Conservation (phyloP, 2,113 vertebrate genomes). For the Kryptolebias marmoratus region DNA sequence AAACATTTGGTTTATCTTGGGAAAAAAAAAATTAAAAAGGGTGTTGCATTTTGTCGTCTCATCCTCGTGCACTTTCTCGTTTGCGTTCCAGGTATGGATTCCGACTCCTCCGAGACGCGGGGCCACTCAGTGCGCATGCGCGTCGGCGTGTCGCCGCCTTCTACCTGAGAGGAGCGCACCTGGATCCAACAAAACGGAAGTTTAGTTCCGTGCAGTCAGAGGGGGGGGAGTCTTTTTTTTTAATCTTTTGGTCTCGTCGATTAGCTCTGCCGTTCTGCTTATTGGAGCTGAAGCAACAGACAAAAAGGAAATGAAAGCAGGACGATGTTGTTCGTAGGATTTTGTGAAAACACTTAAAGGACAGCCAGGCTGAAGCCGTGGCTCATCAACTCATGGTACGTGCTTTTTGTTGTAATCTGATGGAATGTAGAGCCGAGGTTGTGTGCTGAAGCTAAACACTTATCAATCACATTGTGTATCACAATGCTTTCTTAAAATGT, state of each 20-base stretch:
- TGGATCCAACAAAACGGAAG: conserved; percentile 86
- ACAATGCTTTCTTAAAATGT: background rate
- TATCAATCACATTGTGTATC: background rate
- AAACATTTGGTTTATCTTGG: too few species aligned
- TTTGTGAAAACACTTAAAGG: background rate
- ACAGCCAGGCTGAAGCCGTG: conserved; percentile 2
- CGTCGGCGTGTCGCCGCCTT: conserved; percentile 54
- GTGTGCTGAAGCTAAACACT: conserved; percentile 1
- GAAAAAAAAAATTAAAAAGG: too few species aligned
- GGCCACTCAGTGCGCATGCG: conserved; percentile 71
- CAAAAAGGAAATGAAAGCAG: background rate
- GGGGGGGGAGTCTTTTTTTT: too few species aligned
- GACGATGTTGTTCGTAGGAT: conserved; percentile 39
- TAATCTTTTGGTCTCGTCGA: conserved; percentile 8
- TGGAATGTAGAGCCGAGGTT: background rate
- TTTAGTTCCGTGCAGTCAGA: conserved; percentile 70
- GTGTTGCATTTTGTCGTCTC: background rate
- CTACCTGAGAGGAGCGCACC: conserved; percentile 84
- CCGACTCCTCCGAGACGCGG: conserved; percentile 16
- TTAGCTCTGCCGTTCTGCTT: background rate
- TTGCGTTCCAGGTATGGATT: conserved; percentile 40
- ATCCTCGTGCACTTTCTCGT: background rate
- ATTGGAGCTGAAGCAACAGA: background rate
- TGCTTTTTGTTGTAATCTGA: conserved; percentile 8
- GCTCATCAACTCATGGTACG: conserved; percentile 56